These are phyloP conservation scores for Apis cerana DNA, from an alignment of 1,140 invertebrate species.

Conservation along the genomic window DNA sequence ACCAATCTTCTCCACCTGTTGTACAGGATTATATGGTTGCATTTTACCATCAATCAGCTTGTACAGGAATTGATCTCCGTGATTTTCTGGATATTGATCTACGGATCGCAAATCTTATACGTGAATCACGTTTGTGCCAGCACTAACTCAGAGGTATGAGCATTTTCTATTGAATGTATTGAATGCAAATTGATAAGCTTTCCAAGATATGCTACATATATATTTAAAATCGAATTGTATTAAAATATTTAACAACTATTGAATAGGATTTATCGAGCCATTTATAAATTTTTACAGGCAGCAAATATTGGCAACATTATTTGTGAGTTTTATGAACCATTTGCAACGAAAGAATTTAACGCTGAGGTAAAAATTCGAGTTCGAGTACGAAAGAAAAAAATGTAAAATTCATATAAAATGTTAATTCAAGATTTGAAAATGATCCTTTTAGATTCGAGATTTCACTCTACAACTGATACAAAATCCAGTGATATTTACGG, in stretches of 20 bases:
- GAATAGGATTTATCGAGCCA: rapidly evolving
- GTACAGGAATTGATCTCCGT: constrained; percentile 1
- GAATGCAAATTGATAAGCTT: not conserved
- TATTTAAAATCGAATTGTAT: not conserved
- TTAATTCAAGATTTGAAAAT: not conserved
- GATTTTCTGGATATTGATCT: constrained; percentile 40
- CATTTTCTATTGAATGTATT: not conserved
- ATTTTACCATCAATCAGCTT: not conserved
- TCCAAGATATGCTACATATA: not conserved
- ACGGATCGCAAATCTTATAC: constrained; percentile 32
- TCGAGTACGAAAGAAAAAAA: not conserved
- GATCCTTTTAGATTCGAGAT: constrained; percentile 60
- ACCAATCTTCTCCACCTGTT: constrained; percentile 56
- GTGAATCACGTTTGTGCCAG: constrained; percentile 52
- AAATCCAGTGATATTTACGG: constrained; percentile 66
- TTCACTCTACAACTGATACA: constrained; percentile 69
- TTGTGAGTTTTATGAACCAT: constrained; percentile 64
- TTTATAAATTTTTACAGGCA: constrained; percentile 40
- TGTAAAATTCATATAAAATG: not conserved
- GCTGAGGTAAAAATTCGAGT: constrained; percentile 42
- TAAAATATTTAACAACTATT: not conserved
- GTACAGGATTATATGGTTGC: constrained; percentile 43
- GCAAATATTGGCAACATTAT: constrained; percentile 61
- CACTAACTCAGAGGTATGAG: constrained; percentile 44
- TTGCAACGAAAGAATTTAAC: constrained; percentile 53